These are phyloP conservation scores for Cordylochernes scorpioides DNA, from an alignment of 2,888 invertebrate species.

Conservation along the genomic window DNA sequence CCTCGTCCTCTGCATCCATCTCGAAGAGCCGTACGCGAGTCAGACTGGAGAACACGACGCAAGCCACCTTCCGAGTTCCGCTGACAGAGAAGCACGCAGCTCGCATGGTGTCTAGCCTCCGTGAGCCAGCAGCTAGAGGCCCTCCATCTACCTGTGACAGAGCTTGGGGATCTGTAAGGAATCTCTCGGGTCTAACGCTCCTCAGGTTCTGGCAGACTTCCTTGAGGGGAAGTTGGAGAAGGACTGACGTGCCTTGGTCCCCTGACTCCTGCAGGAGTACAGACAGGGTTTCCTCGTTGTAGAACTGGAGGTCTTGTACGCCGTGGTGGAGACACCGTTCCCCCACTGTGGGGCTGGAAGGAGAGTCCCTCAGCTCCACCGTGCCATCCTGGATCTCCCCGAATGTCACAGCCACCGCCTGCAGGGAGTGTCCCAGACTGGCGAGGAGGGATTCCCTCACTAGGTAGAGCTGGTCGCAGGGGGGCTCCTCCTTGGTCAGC, in stretches of 20 bases:
- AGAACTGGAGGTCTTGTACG: constrained; percentile 20
- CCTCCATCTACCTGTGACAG: constrained; percentile 3
- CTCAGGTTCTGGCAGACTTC: constrained; percentile 1
- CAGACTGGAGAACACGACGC: constrained; percentile 47
- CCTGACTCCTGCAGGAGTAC: constrained; percentile 19
- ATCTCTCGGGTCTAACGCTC: no score
- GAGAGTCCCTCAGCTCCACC: constrained; percentile 1
- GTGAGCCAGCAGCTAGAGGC: constrained; percentile 3
- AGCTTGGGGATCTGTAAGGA: no score
- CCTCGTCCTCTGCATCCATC: constrained; percentile 73
- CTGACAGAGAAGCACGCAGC: constrained; percentile 46
- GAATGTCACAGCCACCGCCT: constrained; percentile 4
- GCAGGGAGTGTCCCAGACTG: constrained; percentile 1
- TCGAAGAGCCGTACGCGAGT: constrained; percentile 61
- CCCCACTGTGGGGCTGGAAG: not conserved
- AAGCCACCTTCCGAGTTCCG: constrained; percentile 52
- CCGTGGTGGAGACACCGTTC: constrained; percentile 10
- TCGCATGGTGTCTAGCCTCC: constrained; percentile 20
- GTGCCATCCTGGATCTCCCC: constrained; percentile 1
- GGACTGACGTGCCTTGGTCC: constrained; percentile 17
- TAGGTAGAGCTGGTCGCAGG: constrained; percentile 5
- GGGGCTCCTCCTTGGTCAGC: constrained; percentile 3
- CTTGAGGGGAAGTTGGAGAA: constrained; percentile 18
- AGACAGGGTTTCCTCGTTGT: constrained; percentile 20
- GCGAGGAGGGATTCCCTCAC: constrained; percentile 6